phyloP scores from a whole-genome alignment of 1,140 invertebrate species.

The Pissodes strobi region DNA sequence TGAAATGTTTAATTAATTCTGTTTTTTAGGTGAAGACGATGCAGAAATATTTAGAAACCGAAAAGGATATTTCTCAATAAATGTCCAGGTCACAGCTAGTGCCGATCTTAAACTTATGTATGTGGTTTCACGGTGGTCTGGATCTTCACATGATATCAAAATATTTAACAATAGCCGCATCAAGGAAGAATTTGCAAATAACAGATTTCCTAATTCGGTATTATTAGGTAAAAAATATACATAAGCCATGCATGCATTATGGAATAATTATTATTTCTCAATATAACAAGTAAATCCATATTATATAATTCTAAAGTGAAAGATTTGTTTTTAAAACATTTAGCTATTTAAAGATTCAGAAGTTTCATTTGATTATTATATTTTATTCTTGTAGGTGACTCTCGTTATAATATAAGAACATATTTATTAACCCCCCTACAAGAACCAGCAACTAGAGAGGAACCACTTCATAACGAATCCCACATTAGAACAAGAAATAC shows the following conservation, averaged over 20 bases:
- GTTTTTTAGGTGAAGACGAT: too few species aligned
- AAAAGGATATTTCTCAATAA: too few species aligned
- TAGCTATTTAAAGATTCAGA: too few species aligned
- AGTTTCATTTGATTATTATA: too few species aligned
- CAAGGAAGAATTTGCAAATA: constrained; percentile 23
- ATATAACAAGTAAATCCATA: too few species aligned
- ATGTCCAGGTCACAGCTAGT: constrained; percentile 56
- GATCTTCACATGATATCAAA: constrained; percentile 49
- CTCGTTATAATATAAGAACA: constrained; percentile 36
- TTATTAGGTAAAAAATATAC: constrained; percentile 30
- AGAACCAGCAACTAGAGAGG: constrained; percentile 36
- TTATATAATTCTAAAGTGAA: too few species aligned
- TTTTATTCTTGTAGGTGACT: constrained; percentile 36
- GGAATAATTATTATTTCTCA: not conserved
- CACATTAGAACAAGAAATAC: constrained; percentile 50
- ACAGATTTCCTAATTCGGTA: constrained; percentile 30
- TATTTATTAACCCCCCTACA: constrained; percentile 48
- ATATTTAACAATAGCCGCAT: constrained; percentile 49
- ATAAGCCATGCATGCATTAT: not conserved
- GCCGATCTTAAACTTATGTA: constrained; percentile 50
- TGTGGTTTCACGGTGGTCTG: constrained; percentile 54
- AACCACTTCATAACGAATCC: constrained; percentile 48
- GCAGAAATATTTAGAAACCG: too few species aligned
- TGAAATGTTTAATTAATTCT: too few species aligned
- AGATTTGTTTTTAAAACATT: not conserved